Conservation (phyloP, 2,113 vertebrate species). For the Motacilla tschutschensis region DNA sequence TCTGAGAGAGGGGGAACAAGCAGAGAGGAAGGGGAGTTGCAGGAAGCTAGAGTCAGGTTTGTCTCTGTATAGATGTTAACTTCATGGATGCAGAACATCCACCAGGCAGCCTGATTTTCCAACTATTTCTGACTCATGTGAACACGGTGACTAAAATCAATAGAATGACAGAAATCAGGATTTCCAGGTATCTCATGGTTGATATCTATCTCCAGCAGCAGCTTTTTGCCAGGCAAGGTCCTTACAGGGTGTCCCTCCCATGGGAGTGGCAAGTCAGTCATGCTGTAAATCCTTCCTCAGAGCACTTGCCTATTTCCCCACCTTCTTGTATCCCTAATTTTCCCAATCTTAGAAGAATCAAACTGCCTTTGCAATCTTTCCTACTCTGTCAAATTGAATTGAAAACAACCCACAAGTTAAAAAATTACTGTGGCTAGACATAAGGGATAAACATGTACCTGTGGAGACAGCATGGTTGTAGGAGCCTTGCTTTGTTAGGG, state of each 20-base stretch:
- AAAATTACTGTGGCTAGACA: not conserved
- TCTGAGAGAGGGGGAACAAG: rapidly evolving
- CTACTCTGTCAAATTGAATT: not conserved
- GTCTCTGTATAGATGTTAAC: not conserved
- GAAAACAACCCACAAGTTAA: not conserved
- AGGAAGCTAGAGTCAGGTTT: not conserved
- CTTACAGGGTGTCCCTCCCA: not conserved
- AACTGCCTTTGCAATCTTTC: not conserved
- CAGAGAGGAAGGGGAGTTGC: not conserved
- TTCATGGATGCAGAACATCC: not conserved
- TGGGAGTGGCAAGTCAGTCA: not conserved
- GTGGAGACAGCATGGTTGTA: not conserved
- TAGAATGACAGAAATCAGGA: not conserved
- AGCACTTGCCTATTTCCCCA: not conserved
- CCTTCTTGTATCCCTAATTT: not conserved
- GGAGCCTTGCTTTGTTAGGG: not conserved
- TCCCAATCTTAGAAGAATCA: not conserved
- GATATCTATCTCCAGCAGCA: not conserved
- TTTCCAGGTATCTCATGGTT: not conserved
- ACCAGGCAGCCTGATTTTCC: not conserved
- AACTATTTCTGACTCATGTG: not conserved
- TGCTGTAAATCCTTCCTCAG: not conserved
- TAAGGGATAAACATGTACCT: not conserved
- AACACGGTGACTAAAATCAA: not conserved
- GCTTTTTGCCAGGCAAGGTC: not conserved